Evolutionary conservation across 2,888 invertebrate species (phyloP), one percentile per base, ranked within the genome.

Genomic region (Zootermopsis nevadensis): DNA sequence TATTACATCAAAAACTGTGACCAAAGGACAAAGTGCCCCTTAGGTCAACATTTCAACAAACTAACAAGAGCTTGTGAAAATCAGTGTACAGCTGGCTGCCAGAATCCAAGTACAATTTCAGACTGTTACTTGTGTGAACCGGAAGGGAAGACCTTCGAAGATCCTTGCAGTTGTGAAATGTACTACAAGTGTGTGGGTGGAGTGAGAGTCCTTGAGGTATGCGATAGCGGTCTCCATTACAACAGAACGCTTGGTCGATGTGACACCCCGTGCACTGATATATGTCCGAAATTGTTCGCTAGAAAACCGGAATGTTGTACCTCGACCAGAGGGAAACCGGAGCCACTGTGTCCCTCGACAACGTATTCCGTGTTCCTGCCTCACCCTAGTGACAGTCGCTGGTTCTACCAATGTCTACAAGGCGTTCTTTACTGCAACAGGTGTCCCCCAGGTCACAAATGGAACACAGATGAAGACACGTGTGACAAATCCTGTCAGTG

Each of bases 111-210:
- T 8, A 22, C 6, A 24, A 74, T 74, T 24, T 4, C 74, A 12
- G 74, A n/a, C 10, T 74, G 74, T 38, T 42, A 38, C 12, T 0
- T 33, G 2, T 74, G 74, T 74, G 74, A 35, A 24, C 69, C 69
- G 7, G 74, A 74, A 74, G 38, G 74, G 22, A 74, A 38, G 38
- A 74, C 74, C 0, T 74, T 38, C n/a, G 74, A 74, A 74, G 74
- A 74, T 24, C 74, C 74, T n/a, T 74, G 74, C 15, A 74, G 74
- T n/a, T 74, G 74, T 38, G 74, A 74, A n/a, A 74, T 38, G 74
- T 74, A 74, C 19, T 74, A 74, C 10, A 42, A 10, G n/a, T 74
- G 74, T n/a, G 22, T 24, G n/a, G 33, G 33, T 74, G 74, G 74
- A 2, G 24, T n/a, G 38, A 74, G 33, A n/a, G 74, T 74, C 10